Evolutionary conservation across 2,888 invertebrate genomes (phyloP).

Genomic region (Metalampra italica): DNA sequence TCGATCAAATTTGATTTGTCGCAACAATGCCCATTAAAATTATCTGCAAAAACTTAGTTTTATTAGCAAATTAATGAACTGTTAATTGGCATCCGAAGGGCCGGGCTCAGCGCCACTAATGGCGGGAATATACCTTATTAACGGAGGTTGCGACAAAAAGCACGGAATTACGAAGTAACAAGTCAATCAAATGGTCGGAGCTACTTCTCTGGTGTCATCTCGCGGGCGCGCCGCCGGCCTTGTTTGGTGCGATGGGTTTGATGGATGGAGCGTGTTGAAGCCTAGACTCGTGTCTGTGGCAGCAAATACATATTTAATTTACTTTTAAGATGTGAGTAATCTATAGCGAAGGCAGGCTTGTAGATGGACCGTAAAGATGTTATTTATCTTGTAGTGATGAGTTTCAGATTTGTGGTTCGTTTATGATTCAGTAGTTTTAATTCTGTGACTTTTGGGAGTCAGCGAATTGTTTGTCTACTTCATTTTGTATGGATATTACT

Average conservation of each 20-base stretch:
- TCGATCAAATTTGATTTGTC: no score
- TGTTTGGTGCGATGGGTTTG: constrained; percentile 44
- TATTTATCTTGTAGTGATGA: no score
- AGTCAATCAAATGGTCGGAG: constrained; percentile 54
- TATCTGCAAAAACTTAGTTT: no score
- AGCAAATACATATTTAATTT: not conserved
- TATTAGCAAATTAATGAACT: no score
- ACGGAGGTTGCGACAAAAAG: constrained; percentile 27
- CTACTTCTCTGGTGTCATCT: constrained; percentile 39
- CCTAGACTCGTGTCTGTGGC: not conserved
- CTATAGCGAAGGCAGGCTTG: not conserved
- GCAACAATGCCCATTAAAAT: no score
- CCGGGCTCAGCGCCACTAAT: constrained; percentile 7
- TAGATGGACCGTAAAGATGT: no score
- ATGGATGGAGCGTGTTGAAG: constrained; percentile 24
- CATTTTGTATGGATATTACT: no score
- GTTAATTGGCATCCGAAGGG: no score
- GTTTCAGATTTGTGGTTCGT: no score
- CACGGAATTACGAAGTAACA: constrained; percentile 34
- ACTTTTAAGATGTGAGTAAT: not conserved
- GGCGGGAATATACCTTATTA: constrained; percentile 35
- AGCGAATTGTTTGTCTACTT: no score
- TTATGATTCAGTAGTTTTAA: no score
- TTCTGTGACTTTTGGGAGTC: no score
- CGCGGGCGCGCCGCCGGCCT: constrained; percentile 51